Conservation (phyloP, 1,140 invertebrate species). For the Caerostris darwini region DNA sequence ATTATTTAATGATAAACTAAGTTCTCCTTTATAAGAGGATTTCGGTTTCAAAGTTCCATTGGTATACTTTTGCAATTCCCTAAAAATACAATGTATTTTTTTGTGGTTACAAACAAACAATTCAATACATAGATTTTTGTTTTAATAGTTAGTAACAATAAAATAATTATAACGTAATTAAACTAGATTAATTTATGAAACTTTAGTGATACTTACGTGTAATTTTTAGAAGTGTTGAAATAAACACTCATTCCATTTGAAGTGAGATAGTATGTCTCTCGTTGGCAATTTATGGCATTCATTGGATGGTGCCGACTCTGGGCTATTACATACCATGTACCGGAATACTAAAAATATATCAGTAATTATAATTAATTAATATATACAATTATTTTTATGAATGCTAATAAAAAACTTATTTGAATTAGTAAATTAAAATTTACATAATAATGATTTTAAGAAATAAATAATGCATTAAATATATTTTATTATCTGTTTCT, state of each 20-base stretch:
- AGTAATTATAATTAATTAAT: not conserved
- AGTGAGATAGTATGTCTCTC: not conserved
- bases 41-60: conserved; percentile 8
- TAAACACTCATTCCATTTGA: not conserved
- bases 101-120: not conserved
- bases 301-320: conserved; percentile 30
- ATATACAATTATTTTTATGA: not conserved
- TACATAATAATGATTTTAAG: no score
- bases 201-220: not conserved
- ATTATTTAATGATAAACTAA: not conserved
- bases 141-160: no score
- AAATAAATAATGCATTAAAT: no score
- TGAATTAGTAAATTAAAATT: not conserved
- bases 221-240: not conserved
- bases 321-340: conserved; percentile 56
- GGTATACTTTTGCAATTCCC: not conserved
- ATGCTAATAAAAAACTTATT: not conserved
- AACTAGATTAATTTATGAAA: no score
- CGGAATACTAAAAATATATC: conserved; percentile 23
- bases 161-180: no score
- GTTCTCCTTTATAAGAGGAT: not conserved
- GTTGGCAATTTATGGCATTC: conserved; percentile 35
- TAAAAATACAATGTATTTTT: not conserved
- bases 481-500: no score
- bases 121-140: not conserved